phyloP scores from a whole-genome alignment of 2,888 invertebrate species.

The Polietes domitor region DNA sequence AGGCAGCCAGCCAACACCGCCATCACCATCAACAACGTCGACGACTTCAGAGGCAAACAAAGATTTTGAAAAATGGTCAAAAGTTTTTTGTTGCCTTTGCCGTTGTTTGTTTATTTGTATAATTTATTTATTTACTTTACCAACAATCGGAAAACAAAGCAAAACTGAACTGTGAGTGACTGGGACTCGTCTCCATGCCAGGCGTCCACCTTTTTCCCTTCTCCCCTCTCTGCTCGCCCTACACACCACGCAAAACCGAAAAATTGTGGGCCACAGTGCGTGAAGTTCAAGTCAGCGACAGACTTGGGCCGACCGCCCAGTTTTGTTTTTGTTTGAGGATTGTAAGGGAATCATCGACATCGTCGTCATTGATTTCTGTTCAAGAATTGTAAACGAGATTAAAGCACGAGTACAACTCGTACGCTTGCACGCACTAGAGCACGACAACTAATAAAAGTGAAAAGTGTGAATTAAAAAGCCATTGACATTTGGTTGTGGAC shows the following conservation, averaged over 20 bases:
- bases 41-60: background rate
- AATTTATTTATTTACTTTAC: constrained; percentile 32
- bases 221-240: no score
- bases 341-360: background rate
- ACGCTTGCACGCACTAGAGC: no score
- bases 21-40: background rate
- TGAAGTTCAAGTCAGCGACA: no score
- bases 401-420: background rate
- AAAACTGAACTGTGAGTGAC: background rate
- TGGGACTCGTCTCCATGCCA: background rate
- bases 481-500: constrained; percentile 59
- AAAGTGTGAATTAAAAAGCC: constrained; percentile 57
- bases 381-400: background rate
- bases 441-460: background rate
- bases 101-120: constrained; percentile 28
- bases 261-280: background rate
- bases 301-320: background rate
- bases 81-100: background rate
- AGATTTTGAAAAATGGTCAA: constrained; percentile 21
- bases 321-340: background rate
- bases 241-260: background rate
- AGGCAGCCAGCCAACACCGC: constrained; percentile 1
- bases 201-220: background rate
- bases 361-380: background rate
- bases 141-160: constrained; percentile 18